Evolutionary conservation across 2,888 invertebrate genomes (phyloP), one percentile per base, ranked within the genome.

Genomic region (Euplagia quadripunctaria): DNA sequence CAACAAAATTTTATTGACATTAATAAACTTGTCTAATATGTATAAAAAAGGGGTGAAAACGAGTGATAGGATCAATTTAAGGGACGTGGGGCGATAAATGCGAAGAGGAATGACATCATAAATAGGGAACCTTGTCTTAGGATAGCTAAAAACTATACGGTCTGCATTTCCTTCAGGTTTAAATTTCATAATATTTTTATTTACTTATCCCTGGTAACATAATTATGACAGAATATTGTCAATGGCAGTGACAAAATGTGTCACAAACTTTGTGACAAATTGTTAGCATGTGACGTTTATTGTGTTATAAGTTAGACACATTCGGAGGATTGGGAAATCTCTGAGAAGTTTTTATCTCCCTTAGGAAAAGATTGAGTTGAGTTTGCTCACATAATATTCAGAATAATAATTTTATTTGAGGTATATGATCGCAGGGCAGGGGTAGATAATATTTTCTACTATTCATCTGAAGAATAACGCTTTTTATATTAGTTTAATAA

Each of bases 311-410:
- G 4, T 64, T 64, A 17, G 42, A 64, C 42, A 64, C 64, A 43
- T 64, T 64, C 42, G 41, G 64, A 17, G 42, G 41, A 43, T 43
- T 41, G 64, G 64, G 64, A 64, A 64, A 64, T 64, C 64, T 64
- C 11, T 43, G 43, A 64, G 43, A 64, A 41, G n/a, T 64, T 64
- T 42, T 43, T n/a, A 42, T 42, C 42, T 64, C 64, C 64, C 43
- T 43, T 43, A n/a, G 64, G 64, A 64, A 17, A 61, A 61, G 31
- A 61, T 61, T 61, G 61, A 14, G 61, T 31, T 14, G 31, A 61
- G 61, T 61, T 61, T 6, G 12, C 31, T 61, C 61, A 31, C 61
- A 61, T 61, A 61, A 61, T 31, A 14, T 61, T 31, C 61, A 12
- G 31, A 14, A 4, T 12, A 31, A 31, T 14, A 31, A 61, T 61